Evolutionary conservation across 2,113 vertebrate genomes (phyloP).

Genomic region (Menura novaehollandiae): DNA sequence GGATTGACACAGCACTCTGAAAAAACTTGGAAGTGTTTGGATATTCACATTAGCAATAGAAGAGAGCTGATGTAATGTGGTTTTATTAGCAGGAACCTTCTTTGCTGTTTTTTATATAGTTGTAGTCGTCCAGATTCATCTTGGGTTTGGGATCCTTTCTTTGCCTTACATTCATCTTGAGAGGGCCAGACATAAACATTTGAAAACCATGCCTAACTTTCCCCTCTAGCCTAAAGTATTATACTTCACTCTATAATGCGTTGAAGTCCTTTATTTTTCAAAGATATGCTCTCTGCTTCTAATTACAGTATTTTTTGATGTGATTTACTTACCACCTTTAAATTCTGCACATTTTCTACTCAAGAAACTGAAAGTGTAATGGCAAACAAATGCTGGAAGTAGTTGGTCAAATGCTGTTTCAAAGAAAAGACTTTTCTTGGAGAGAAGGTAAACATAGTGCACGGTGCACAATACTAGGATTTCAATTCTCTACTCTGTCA

Average conservation of each 20-base stretch:
- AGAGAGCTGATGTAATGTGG: neutral
- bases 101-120: neutral
- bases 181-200: neutral
- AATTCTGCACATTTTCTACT: neutral
- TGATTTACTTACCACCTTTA: neutral
- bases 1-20: neutral
- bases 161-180: neutral
- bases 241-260: neutral
- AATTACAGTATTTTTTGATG: neutral
- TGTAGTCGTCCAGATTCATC: neutral
- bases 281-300: neutral
- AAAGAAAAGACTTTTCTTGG: neutral
- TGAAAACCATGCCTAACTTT: neutral
- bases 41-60: neutral
- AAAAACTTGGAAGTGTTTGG: neutral
- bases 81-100: neutral
- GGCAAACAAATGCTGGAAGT: neutral
- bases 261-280: neutral
- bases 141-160: neutral
- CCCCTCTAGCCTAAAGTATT: neutral
- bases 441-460: neutral
- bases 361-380: neutral
- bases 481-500: neutral
- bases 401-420: neutral
- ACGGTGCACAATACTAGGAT: neutral